Base-by-base conservation (phyloP, 2,888 invertebrate species). In the Macrosiphum euphorbiae region DNA sequence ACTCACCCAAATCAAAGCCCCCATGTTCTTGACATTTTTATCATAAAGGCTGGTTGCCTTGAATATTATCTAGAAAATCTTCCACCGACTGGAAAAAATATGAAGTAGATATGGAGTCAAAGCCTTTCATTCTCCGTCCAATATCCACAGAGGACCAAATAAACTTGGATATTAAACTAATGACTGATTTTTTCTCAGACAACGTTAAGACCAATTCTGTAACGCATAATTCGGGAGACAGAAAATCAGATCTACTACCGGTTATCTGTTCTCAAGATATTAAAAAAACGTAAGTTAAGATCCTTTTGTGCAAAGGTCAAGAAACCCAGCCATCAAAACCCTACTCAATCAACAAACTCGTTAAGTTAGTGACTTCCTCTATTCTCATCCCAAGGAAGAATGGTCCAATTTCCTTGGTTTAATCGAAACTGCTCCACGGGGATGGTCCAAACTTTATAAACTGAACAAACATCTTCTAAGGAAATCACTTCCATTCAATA, bases 371-470 rank as follows among this genome's bases (percentile, higher is more conserved):
- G 7, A 5, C 0, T 8, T 67, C n/a, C 5, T 67, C 67, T 28
- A 28, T 4, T 26, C 67, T 4, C 8, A 67, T 10, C 3, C 0
- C 1, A n/a, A 67, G 4, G 28, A 67, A 67, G 10, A 67, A 26
- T 67, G 67, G 67, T 67, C 67, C 10, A 67, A 67, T 11, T n/a
- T 67, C 4, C n/a, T 67, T 5, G 3, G 2, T 3, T 67, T 10
- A 67, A 10, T 67, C 0, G 67, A 67, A n/a, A 1, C 1, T 8
- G 2, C 0, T 67, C 3, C 4, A 3, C 1, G 7, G 10, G n/a
- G 28, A 4, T 28, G 11, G n/a, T 5, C 67, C 26, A 0, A 4
- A 5, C 28, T n/a, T 11, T 67, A 47, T 7, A 47, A 47, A 47
- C 47, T 47, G 47, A 47, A 47, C 8, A 47, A 8, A 47, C 8